Percentiles rank a stretch among this genome's conserved stretches.
phyloP scores from a whole-genome alignment of 2,113 vertebrate genomes.

The Micromys minutus region DNA sequence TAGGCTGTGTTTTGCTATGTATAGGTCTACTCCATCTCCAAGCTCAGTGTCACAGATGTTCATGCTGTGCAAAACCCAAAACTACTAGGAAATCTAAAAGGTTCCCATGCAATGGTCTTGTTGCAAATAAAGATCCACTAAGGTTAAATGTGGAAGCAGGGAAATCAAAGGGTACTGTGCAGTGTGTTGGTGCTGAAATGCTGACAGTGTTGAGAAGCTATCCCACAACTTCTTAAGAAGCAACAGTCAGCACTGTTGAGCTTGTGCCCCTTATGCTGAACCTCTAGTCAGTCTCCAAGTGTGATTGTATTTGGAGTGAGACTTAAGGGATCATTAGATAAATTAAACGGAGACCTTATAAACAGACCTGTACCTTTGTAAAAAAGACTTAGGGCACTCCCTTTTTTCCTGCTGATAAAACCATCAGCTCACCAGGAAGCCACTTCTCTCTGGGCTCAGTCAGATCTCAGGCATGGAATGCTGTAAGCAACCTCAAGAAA shows the following conservation, averaged over 20 bases:
- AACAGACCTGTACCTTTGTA: neutral
- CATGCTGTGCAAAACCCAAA: slow-evolving; percentile 1
- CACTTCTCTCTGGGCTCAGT: neutral
- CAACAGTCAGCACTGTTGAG: neutral
- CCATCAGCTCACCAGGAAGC: neutral
- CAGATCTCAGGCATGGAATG: neutral
- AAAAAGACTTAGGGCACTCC: neutral
- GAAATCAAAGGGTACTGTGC: neutral
- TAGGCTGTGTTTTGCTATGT: neutral
- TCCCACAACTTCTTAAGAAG: neutral
- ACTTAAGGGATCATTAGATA: neutral
- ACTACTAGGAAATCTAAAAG: neutral
- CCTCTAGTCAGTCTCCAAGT: neutral
- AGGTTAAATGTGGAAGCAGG: neutral
- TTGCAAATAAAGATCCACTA: slow-evolving; percentile 18
- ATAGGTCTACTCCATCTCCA: neutral
- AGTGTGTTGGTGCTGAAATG: neutral
- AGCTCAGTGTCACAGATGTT: neutral
- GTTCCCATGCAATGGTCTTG: neutral
- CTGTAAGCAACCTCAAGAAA: neutral
- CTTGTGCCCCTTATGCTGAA: neutral
- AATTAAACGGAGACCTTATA: neutral
- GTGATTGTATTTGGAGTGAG: neutral
- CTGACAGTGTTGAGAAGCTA: neutral
- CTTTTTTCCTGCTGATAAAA: neutral